Conservation (phyloP, 2,888 invertebrate species). For the Leucoma salicis region DNA sequence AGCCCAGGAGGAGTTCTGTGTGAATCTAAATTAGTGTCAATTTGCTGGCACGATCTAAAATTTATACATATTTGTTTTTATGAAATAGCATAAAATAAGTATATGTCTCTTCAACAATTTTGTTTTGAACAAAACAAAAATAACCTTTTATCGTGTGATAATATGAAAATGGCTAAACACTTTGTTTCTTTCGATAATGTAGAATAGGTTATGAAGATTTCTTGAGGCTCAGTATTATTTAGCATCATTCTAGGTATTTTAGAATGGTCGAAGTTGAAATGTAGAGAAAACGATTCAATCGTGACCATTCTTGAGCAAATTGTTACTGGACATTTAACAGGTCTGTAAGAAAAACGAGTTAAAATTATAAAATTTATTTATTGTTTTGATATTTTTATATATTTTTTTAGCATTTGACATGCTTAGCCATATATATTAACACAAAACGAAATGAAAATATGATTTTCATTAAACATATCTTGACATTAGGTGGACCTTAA, state of each 20-base stretch:
- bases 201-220: slow-evolving; percentile 17
- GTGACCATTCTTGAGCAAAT: slow-evolving; percentile 78
- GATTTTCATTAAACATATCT: neutral
- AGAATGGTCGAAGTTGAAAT: slow-evolving; percentile 82
- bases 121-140: neutral
- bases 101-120: neutral
- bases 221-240: slow-evolving; percentile 18
- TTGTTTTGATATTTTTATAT: too few species aligned
- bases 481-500: too few species aligned
- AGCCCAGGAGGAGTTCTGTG: neutral
- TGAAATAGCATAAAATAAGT: neutral
- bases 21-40: slow-evolving; percentile 4
- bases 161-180: slow-evolving; percentile 30
- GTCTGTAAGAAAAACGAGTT: slow-evolving; percentile 25
- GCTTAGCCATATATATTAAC: too few species aligned
- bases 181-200: slow-evolving; percentile 26
- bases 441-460: too few species aligned
- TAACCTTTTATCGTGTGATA: slow-evolving; percentile 15
- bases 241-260: slow-evolving; percentile 54
- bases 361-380: too few species aligned
- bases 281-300: slow-evolving; percentile 72
- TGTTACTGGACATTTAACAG: slow-evolving; percentile 68
- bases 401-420: too few species aligned
- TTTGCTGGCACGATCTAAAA: slow-evolving; percentile 15
- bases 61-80: too few species aligned